Evolutionary conservation across 1,140 invertebrate genomes (phyloP).

Genomic region (Trichonephila clavata): DNA sequence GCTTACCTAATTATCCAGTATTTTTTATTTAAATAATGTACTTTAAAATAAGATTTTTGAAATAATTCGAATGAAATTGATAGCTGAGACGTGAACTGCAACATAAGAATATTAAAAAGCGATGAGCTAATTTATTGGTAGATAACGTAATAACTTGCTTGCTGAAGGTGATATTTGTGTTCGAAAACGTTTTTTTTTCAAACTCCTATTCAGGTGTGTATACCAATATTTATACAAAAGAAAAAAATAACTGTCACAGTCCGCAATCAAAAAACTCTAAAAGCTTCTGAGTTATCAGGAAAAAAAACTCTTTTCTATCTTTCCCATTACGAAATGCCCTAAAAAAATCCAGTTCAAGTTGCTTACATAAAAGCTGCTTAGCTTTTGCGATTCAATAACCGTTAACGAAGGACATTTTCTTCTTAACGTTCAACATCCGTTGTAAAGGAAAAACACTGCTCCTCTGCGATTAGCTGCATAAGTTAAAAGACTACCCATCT

Average conservation of each 20-base stretch:
- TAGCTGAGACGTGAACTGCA: too few relatives aligned
- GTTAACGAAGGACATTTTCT: constrained; percentile 11
- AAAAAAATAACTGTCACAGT: not conserved
- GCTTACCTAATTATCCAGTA: too few relatives aligned
- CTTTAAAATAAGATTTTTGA: too few relatives aligned
- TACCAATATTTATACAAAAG: too few relatives aligned
- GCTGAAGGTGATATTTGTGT: too few relatives aligned
- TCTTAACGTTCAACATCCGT: not conserved
- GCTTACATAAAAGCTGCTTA: not conserved
- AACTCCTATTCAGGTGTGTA: too few relatives aligned
- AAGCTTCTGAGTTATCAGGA: not conserved
- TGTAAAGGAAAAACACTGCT: not conserved
- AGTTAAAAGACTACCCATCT: not conserved
- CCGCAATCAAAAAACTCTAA: not conserved
- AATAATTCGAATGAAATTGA: too few relatives aligned
- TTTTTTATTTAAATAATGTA: too few relatives aligned
- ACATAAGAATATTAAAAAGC: too few relatives aligned
- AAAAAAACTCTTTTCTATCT: not conserved
- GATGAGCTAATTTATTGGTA: too few relatives aligned
- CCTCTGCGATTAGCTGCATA: constrained; percentile 18
- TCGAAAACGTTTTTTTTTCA: too few relatives aligned
- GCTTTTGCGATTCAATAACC: not conserved
- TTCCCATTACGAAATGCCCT: not conserved
- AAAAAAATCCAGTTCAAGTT: not conserved
- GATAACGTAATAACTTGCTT: too few relatives aligned